Evolutionary conservation across 2,888 invertebrate genomes (phyloP), one percentile per base, ranked within the genome.

Genomic region (Apeira syringaria): DNA sequence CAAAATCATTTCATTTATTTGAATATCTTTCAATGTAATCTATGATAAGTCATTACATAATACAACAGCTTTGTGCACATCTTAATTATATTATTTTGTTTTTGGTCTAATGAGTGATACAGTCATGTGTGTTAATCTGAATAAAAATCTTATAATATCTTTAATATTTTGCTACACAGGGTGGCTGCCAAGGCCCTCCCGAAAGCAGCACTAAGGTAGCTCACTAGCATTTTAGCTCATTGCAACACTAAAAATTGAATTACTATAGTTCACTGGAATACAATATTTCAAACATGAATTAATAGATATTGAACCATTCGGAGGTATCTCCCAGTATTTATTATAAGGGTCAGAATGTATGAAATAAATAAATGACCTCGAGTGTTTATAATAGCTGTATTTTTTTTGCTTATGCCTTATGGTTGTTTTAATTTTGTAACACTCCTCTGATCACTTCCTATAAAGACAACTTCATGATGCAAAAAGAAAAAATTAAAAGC

Each of bases 161-260:
- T 22, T 43, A 24, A 27, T 30, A 43, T 43, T 43, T 47, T 43
- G 33, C 36, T 37, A 36, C 40, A 25, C 40, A 46, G 39, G 35
- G 35, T 36, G 38, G 39, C 39, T 45, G 39, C 45, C 33, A 45
- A 39, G 39, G 39, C 39, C 44, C 29, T 38, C 33, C 44, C 29
- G 44, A 44, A 44, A 44, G 44, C 44, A 40, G 39, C 40, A 41
- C 34, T n/a, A 47, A 34, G 37, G 41, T 46, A 40, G 39, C 27
- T 40, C 30, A 40, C 22, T 27, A 40, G 29, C 18, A 36, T 33
- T 36, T 35, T 46, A 36, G 35, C 30, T 40, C 31, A 28, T 46
- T 46, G 20, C 28, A 33, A 37, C 15, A 27, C n/a, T 43, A 36
- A 12, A 35, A 8, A 13, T 45, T 62, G 10, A 17, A 69, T 2